Percentiles rank a stretch among this genome's conserved stretches.
Evolutionary conservation across 2,797 vertebrate genomes (phyloP).

Genomic region (Ara ararauna): DNA sequence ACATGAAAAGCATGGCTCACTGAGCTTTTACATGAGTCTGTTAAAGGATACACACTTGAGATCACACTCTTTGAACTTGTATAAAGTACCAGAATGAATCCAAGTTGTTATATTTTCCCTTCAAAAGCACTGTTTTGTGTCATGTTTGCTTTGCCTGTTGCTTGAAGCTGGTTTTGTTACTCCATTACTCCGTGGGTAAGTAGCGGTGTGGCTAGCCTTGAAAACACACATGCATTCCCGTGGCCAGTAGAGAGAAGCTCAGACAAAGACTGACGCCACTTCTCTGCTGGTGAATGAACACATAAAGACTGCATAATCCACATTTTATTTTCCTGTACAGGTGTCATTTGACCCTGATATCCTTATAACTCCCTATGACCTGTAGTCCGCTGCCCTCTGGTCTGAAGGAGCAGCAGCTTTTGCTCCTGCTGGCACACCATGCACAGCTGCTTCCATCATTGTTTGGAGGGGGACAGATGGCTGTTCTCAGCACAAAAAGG

Average conservation of each 20-base stretch:
- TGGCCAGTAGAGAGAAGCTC: neutral
- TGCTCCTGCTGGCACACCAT: slow-evolving; percentile 34
- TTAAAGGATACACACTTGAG: neutral
- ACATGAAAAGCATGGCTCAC: neutral
- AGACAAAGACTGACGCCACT: neutral
- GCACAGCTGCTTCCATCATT: slow-evolving; percentile 69
- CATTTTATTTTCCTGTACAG: neutral
- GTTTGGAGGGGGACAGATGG: slow-evolving; percentile 83
- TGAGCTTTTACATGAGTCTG: neutral
- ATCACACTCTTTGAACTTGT: neutral
- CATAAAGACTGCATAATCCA: neutral
- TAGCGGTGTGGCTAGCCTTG: neutral
- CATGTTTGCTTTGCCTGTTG: neutral
- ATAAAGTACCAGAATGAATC: neutral
- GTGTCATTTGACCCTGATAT: slow-evolving; percentile 49
- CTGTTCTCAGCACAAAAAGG: slow-evolving; percentile 80
- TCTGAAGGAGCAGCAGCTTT: slow-evolving; percentile 15
- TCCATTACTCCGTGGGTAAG: neutral
- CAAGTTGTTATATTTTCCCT: neutral
- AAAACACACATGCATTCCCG: neutral
- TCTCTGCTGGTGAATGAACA: neutral
- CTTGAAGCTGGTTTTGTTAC: neutral
- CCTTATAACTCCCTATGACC: slow-evolving; percentile 3
- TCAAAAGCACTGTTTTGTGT: neutral
- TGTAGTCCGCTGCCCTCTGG: neutral